Percentiles rank a stretch among this genome's conserved stretches.
Evolutionary conservation across 2,888 invertebrate genomes (phyloP).

Genomic region (Lucinisca nassula): DNA sequence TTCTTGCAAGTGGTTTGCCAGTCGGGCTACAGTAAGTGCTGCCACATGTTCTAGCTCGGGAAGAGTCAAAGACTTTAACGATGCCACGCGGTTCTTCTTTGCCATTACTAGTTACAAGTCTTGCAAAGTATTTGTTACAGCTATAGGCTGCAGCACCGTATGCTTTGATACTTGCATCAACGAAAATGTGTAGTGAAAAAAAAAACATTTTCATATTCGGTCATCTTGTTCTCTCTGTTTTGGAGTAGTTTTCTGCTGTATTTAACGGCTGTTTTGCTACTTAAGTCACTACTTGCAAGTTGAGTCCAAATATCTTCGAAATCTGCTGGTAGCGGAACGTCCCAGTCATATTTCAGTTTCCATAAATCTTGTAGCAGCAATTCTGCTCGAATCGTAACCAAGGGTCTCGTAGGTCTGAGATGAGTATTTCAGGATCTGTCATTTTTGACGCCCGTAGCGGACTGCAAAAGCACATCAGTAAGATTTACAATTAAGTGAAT

Average conservation of each 20-base stretch:
- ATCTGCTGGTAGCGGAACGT: not conserved
- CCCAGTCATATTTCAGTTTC: not conserved
- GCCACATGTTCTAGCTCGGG: slow-evolving; percentile 52
- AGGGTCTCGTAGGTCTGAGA: not conserved
- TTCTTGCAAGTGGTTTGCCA: slow-evolving; percentile 25
- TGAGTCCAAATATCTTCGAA: not conserved
- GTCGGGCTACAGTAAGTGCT: slow-evolving; percentile 41
- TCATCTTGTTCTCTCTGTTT: not conserved
- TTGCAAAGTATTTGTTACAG: not conserved
- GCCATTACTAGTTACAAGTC: slow-evolving; percentile 42
- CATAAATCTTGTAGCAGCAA: not conserved
- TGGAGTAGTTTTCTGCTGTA: not conserved
- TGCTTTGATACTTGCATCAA: slow-evolving; percentile 2
- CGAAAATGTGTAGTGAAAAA: not conserved
- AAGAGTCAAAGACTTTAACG: slow-evolving; percentile 40
- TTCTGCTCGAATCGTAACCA: not conserved
- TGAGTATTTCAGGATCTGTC: not conserved
- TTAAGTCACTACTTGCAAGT: not conserved
- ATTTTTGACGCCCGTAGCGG: no score
- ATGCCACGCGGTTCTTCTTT: slow-evolving; percentile 39
- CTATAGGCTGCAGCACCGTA: slow-evolving; percentile 48
- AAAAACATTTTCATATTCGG: not conserved
- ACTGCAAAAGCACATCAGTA: no score
- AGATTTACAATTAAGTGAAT: no score
- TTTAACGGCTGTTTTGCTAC: not conserved